Evolutionary conservation across 2,888 invertebrate species (phyloP), one percentile per base, ranked within the genome.

Genomic region (Coenonympha glycerion): DNA sequence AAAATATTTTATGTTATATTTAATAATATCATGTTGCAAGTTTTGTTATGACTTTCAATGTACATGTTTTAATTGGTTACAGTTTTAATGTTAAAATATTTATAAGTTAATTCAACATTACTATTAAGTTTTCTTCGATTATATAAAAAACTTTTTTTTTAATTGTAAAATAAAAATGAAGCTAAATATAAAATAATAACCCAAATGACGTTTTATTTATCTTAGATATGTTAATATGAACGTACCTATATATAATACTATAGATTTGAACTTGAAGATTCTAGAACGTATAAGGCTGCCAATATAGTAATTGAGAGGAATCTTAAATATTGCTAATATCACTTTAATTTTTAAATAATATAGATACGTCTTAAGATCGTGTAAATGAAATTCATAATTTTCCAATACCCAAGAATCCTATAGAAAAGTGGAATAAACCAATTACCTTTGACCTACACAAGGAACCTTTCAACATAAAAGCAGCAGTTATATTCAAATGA

Each of bases 171-270:
- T 56, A 47, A 53, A 34, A 53, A 47, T 50, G 19, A 53, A 49
- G 24, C 47, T 47, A 39, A 50, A 55, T 46, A 55, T 49, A 52
- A 49, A 55, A 44, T 52, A 52, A 44, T 49, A 49, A 49, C n/a
- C n/a, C n/a, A 49, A 49, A 47, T 26, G 0, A 49, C 37, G 55
- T 55, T 55, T 55, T 33, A 53, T 56, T 53, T 53, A 13, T 39
- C 3, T 18, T 18, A 16, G 1, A 33, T 16, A 9, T 26, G 8
- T 26, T 8, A 9, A n/a, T 9, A n/a, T n/a, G n/a, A n/a, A n/a
- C n/a, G n/a, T 6, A 26, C 2, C 2, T 9, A 26, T 26, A 9
- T 9, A 26, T n/a, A 26, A 26, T 26, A n/a, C n/a, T n/a, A 26
- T n/a, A n/a, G n/a, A n/a, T n/a, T n/a, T n/a, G n/a, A n/a, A n/a